Conservation (phyloP, 2,113 vertebrate species). For the Anthoscopus minutus region DNA sequence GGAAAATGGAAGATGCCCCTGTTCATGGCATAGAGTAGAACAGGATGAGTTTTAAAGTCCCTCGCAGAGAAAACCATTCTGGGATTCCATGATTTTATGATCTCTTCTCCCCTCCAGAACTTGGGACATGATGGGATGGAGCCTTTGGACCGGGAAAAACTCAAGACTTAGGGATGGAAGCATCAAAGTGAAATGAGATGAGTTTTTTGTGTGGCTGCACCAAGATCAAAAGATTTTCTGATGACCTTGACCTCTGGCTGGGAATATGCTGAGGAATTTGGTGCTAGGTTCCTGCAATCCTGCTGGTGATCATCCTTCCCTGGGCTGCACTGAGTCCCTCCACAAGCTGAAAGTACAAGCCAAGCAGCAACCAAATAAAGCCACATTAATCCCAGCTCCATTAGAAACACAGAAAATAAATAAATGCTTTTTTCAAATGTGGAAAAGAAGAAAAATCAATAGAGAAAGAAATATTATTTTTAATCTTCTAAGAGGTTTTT, state of each 20-base stretch:
- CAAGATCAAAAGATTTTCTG: background rate
- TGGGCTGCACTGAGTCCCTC: background rate
- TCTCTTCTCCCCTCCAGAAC: background rate
- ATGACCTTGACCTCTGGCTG: background rate
- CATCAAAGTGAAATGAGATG: background rate
- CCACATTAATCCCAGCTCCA: constrained; percentile 56
- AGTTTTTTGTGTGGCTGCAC: background rate
- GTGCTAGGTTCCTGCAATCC: background rate
- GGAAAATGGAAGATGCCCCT: rapidly evolving
- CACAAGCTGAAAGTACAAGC: background rate
- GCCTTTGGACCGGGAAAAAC: background rate
- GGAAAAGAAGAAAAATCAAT: constrained; percentile 72
- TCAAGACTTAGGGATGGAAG: too few species aligned
- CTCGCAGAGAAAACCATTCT: background rate
- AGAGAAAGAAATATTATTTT: constrained; percentile 78
- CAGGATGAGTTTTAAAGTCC: rapidly evolving
- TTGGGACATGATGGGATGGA: background rate
- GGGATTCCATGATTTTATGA: background rate
- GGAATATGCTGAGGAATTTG: background rate
- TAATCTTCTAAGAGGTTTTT: constrained; percentile 78
- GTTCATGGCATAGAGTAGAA: rapidly evolving
- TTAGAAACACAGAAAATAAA: constrained; percentile 74
- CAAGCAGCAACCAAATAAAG: constrained; percentile 55
- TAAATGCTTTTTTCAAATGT: constrained; percentile 71
- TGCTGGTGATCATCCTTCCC: background rate